A percentile compares a stretch with the other conserved stretches of the same genome.
Evolutionary conservation across 2,797 vertebrate species (phyloP).

Genomic region (Myotis daubentonii): DNA sequence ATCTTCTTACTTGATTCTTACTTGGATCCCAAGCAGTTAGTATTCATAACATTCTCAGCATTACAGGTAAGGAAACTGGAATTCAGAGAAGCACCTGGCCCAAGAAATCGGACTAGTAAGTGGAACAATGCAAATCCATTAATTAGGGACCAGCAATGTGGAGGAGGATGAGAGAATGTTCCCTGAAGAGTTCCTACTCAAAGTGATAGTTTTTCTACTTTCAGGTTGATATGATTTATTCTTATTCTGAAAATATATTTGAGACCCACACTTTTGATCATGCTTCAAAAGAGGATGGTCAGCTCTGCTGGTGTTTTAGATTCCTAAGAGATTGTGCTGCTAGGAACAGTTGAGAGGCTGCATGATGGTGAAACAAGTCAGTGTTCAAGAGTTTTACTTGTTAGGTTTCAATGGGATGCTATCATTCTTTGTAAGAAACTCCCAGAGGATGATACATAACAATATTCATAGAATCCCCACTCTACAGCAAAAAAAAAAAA

Average conservation of each 20-base stretch:
- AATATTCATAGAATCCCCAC: background rate
- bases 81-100: background rate
- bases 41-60: background rate
- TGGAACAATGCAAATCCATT: background rate
- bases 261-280: background rate
- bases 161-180: background rate
- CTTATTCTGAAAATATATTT: background rate
- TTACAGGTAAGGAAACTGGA: background rate
- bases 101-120: background rate
- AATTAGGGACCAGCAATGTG: background rate
- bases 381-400: background rate
- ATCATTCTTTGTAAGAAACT: background rate
- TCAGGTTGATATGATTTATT: background rate
- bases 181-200: background rate
- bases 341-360: background rate
- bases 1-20: background rate
- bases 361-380: background rate
- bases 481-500: slow-evolving; percentile 17
- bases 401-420: background rate
- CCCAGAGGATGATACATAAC: background rate
- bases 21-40: background rate
- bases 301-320: background rate
- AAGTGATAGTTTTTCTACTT: background rate
- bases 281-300: background rate
- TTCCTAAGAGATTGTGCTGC: background rate